These are phyloP conservation scores for Campoletis sonorensis DNA, from an alignment of 1,140 invertebrate genomes.

Conservation along the genomic window DNA sequence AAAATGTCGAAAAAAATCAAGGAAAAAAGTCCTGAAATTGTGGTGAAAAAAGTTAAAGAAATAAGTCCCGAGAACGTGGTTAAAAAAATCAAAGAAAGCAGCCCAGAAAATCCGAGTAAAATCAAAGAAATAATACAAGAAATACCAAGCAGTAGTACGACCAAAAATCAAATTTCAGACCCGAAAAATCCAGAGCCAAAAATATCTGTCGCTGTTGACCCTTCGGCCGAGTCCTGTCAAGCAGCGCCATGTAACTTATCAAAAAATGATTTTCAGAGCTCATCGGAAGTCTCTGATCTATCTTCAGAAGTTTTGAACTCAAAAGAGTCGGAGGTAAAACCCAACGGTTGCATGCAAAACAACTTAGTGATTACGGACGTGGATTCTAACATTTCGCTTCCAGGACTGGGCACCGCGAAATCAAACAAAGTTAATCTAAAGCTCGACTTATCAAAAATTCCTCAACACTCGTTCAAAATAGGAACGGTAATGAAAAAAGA, in stretches of 20 bases:
- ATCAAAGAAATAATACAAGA: conserved; percentile 54
- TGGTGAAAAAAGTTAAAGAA: conserved; percentile 8
- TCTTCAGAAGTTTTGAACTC: background rate
- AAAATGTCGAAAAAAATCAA: conserved; percentile 42
- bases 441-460: conserved; percentile 82
- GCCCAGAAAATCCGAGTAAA: background rate
- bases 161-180: conserved; percentile 53
- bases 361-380: background rate
- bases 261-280: background rate
- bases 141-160: background rate
- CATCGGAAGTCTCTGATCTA: background rate
- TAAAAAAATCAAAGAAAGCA: conserved; percentile 24
- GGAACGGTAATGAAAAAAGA: conserved; percentile 61
- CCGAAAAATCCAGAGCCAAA: conserved; percentile 18
- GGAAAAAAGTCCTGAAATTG: conserved; percentile 53
- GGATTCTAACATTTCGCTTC: background rate
- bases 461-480: conserved; percentile 71
- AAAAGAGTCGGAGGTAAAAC: background rate
- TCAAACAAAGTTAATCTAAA: conserved; percentile 76
- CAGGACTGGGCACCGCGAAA: conserved; percentile 47
- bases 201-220: background rate
- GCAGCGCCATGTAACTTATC: background rate
- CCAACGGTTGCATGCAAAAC: background rate
- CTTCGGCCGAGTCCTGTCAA: background rate
- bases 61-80: conserved; percentile 10